Evolutionary conservation across 2,113 vertebrate species (phyloP).

Genomic region (Bubo blakistoni): DNA sequence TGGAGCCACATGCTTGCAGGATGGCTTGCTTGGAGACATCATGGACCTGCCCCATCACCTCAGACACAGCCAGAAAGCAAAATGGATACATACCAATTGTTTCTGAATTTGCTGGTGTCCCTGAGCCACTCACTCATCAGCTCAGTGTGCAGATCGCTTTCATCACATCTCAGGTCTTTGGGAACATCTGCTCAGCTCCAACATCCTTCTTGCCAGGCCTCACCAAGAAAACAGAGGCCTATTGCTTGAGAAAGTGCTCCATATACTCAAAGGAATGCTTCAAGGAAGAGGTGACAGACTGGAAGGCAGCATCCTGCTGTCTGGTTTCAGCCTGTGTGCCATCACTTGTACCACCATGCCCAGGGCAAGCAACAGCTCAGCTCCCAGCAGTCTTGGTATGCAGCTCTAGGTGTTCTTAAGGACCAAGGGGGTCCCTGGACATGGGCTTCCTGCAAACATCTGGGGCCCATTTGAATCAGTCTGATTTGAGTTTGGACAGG

Average conservation of each 20-base stretch:
- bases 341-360: background rate
- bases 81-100: background rate
- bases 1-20: background rate
- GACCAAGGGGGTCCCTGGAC: background rate
- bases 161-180: background rate
- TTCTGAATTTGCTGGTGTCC: background rate
- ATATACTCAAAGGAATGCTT: background rate
- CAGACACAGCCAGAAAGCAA: background rate
- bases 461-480: background rate
- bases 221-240: background rate
- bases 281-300: background rate
- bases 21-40: background rate
- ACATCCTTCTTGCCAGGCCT: background rate
- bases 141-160: fast-evolving
- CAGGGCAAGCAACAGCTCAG: background rate
- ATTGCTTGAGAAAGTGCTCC: background rate
- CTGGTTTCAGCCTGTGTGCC: background rate
- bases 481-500: background rate
- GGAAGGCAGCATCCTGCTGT: background rate
- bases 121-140: background rate
- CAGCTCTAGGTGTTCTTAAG: background rate
- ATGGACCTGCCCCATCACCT: background rate
- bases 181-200: background rate
- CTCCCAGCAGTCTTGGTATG: background rate
- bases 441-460: background rate